Evolutionary conservation across 2,797 vertebrate species (phyloP).

Genomic region (Centroberyx gerrardi): DNA sequence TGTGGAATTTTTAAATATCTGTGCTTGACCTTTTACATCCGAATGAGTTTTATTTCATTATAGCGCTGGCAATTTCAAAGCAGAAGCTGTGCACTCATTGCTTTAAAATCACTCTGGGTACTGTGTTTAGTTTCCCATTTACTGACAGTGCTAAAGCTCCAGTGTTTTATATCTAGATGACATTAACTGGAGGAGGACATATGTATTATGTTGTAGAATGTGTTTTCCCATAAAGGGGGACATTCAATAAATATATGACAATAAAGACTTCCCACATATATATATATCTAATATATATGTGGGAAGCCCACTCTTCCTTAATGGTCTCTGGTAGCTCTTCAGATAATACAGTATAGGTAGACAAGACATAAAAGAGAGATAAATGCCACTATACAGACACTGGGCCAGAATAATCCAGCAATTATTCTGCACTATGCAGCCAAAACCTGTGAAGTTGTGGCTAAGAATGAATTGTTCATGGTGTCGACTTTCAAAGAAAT

Average conservation of each 20-base stretch:
- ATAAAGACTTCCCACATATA: too few relatives aligned
- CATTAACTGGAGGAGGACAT: too few relatives aligned
- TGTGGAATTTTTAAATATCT: slow-evolving; percentile 39
- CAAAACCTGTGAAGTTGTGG: slow-evolving; percentile 45
- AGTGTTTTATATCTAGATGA: background rate
- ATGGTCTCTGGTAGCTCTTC: slow-evolving; percentile 8
- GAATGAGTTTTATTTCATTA: slow-evolving; percentile 40
- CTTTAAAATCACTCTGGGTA: slow-evolving; percentile 31
- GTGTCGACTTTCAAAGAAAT: slow-evolving; percentile 57
- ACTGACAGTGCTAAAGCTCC: background rate
- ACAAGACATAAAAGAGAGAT: background rate
- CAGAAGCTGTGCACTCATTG: slow-evolving; percentile 21
- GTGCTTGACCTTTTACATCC: slow-evolving; percentile 60
- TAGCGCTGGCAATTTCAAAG: slow-evolving; percentile 11
- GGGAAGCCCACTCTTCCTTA: background rate
- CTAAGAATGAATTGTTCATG: slow-evolving; percentile 66
- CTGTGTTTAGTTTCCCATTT: slow-evolving; percentile 29
- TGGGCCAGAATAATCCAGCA: slow-evolving; percentile 37
- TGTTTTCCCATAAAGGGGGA: too few relatives aligned
- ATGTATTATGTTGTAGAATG: too few relatives aligned
- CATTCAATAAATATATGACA: too few relatives aligned
- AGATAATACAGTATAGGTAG: background rate
- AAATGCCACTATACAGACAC: slow-evolving; percentile 23
- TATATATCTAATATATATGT: too few relatives aligned
- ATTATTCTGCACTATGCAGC: slow-evolving; percentile 36